Evolutionary conservation across 2,797 vertebrate species (phyloP), one percentile per base, ranked within the genome.

Genomic region (Coregonus suidteri): DNA sequence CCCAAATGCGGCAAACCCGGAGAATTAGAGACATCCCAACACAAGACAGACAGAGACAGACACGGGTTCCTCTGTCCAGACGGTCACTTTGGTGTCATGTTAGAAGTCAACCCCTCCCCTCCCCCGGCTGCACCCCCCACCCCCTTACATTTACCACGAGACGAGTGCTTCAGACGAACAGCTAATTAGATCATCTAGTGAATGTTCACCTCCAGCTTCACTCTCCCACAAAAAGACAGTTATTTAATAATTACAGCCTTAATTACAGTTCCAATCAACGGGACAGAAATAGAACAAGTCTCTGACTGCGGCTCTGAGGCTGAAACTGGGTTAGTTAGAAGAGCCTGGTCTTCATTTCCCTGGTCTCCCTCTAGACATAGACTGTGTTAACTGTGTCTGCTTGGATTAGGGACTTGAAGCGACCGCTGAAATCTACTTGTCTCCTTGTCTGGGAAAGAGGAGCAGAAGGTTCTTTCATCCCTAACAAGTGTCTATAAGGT

Each of bases 141-240:
- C 47, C 5, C 31, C 5, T 56, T 65, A 35, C 77, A 20, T 73
- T 62, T 37, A 51, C 16, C n/a, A 64, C 59, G n/a, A 64, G 59
- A 64, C 74, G 74, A n/a, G 51, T 69, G 69, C 78, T 78, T 84
- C 83, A 86, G 88, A 86, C 69, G 87, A 86, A 67, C 47, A 78
- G 73, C 79, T 91, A 90, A 93, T 93, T 90, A 86, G 80, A 93
- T 92, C 85, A 92, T 92, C 86, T 85, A 80, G 71, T 4, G 53
- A 79, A 81, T 85, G 82, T 89, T 88, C 83, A 84, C 82, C 76
- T 74, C 72, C 64, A 76, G 79, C 73, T 37, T 25, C 66, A 71
- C 70, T 76, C 70, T 75, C 84, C 80, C 85, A 82, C 81, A 71
- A 76, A 88, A 85, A 86, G 75, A 81, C 77, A 84, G 76, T 91